Evolutionary conservation across 2,888 invertebrate species (phyloP).

Genomic region (Meloe dianella): DNA sequence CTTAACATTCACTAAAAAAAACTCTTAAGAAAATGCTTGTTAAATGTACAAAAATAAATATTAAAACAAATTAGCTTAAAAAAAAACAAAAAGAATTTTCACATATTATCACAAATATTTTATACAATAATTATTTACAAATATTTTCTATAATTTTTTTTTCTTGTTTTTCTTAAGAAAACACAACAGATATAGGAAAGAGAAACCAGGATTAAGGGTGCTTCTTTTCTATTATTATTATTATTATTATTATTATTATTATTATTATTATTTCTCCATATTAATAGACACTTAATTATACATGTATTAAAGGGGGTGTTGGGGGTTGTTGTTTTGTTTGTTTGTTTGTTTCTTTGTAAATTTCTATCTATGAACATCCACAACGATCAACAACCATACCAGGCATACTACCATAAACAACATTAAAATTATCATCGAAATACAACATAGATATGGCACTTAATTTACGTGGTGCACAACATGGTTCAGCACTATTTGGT

Average conservation of each 20-base stretch:
- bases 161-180: not conserved
- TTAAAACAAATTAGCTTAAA: slow-evolving; percentile 36
- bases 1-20: too few relatives aligned
- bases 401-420: slow-evolving; percentile 86
- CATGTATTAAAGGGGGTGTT: not conserved
- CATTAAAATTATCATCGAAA: slow-evolving; percentile 86
- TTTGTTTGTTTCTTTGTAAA: not conserved
- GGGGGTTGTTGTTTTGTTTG: too few relatives aligned
- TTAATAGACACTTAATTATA: not conserved
- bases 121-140: slow-evolving; percentile 45
- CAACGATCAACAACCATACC: slow-evolving; percentile 95
- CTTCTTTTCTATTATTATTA: too few relatives aligned
- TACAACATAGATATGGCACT: slow-evolving; percentile 90
- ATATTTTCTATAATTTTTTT: slow-evolving; percentile 20
- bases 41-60: slow-evolving; percentile 48
- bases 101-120: slow-evolving; percentile 46
- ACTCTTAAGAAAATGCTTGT: slow-evolving; percentile 22
- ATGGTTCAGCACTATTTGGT: slow-evolving; percentile 81
- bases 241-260: not conserved
- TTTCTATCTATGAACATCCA: slow-evolving; percentile 77
- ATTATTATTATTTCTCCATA: not conserved
- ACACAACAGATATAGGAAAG: too few relatives aligned
- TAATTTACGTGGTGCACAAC: slow-evolving; percentile 90
- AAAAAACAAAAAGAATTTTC: slow-evolving; percentile 28
- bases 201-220: too few relatives aligned